Base-by-base conservation (phyloP, 2,888 invertebrate genomes). In the Phania funesta region DNA sequence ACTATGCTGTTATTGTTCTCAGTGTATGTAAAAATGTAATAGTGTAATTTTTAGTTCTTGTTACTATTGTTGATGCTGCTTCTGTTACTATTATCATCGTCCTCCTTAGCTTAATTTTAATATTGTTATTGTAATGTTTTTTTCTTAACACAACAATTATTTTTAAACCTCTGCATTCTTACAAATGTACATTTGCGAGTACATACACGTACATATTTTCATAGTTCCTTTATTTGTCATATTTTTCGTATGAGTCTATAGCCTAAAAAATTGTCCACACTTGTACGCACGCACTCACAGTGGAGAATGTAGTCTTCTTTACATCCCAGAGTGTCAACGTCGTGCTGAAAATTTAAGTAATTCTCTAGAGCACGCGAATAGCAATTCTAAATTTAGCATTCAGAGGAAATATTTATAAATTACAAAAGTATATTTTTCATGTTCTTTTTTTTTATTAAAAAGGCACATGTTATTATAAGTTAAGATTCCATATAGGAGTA, bases 281-380 rank as follows among this genome's bases (percentile, higher is more conserved):
- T 64, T 41, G 32, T 68, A 67, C 48, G 52, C 62, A 71, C 62
- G 62, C 58, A 64, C 73, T 62, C n/a, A 38, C 22, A 16, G 35
- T 64, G 38, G 32, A 41, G 60, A 24, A 32, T 52, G 46, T 29
- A 56, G 8, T 56, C 11, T 79, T 78, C 16, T 71, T 6, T 29
- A 65, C 18, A 75, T 78, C 78, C 82, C 74, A 65, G 60, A 56
- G 56, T 58, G 22, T 68, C 65, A 75, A 64, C 68, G 26, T 18
- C 64, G 50, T 44, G 48, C 48, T 50, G 29, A 68, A 77, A 77
- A 67, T 68, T 71, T 26, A 70, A 62, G 67, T 38, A 76, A 80
- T 71, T 65, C 62, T 68, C 58, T 67, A 77, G 76, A 62, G 71
- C 67, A 76, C 62, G 77, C 52, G 58, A 56, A 64, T 52, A 41